A percentile compares a stretch with the other conserved stretches of the same genome.
These are phyloP conservation scores for Pao palembangensis DNA, from an alignment of 2,113 vertebrate genomes.

Conservation along the genomic window DNA sequence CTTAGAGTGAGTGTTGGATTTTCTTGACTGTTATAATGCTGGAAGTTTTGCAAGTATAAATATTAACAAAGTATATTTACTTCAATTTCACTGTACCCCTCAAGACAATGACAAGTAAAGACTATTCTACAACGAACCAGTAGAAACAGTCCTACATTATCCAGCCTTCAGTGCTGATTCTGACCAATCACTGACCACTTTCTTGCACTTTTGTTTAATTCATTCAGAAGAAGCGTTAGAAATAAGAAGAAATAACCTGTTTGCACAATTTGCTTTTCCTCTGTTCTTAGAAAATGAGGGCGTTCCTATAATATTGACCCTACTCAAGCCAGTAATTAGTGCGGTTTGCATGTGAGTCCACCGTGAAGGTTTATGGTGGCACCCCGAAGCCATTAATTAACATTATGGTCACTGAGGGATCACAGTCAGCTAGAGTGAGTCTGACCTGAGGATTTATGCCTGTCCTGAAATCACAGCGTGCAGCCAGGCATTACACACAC, in stretches of 20 bases:
- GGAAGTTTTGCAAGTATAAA: no score
- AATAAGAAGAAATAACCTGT: conserved; percentile 12
- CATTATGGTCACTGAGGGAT: conserved; percentile 60
- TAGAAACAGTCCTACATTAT: background rate
- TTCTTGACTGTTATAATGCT: no score
- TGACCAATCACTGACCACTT: no score
- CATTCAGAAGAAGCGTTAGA: background rate
- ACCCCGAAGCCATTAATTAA: conserved; percentile 71
- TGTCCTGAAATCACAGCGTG: conserved; percentile 43
- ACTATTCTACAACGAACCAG: no score
- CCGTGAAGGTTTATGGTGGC: conserved; percentile 68
- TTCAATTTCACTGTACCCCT: no score
- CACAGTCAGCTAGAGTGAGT: conserved; percentile 49
- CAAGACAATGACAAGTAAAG: no score
- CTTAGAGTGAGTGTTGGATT: conserved; percentile 73
- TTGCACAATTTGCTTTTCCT: conserved; percentile 9
- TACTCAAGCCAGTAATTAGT: conserved; percentile 73
- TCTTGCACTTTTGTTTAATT: no score
- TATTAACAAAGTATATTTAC: no score
- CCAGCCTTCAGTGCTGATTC: background rate
- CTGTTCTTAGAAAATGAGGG: conserved; percentile 15
- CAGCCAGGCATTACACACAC: conserved; percentile 25
- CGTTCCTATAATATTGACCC: conserved; percentile 61
- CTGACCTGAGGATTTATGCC: conserved; percentile 61
- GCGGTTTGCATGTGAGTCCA: conserved; percentile 51